Base-by-base conservation (phyloP, 2,888 invertebrate genomes). In the Adineta ricciae region DNA sequence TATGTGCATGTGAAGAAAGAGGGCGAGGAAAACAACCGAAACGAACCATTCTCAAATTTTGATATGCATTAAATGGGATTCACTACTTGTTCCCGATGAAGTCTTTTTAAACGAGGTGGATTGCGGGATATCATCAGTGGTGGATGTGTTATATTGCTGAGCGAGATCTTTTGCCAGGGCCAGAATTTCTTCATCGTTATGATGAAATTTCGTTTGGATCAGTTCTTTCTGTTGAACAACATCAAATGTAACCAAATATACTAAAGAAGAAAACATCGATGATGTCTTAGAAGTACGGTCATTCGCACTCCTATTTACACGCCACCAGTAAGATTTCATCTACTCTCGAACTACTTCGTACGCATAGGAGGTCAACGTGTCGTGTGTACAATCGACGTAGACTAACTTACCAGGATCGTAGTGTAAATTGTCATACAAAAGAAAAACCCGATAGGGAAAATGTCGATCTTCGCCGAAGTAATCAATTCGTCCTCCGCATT, bases 381-480 rank as follows among this genome's bases (percentile, higher is more conserved):
- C n/a, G n/a, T n/a, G n/a, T n/a, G n/a, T n/a, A n/a, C n/a, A n/a
- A n/a, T n/a, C n/a, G n/a, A n/a, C n/a, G n/a, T n/a, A n/a, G n/a
- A n/a, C n/a, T n/a, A 50, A 50, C 50, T 50, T 95, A 21, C 97
- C 91, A 0, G 97, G 96, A 91, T 97, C 97, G 89, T 97, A 97
- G 91, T 97, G 97, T 84, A 97, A 95, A 32, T 97, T 97, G 91
- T 97, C 96, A 90, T 96, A 97, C 84, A 97, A 92, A 9, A 97
- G 91, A 89, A 96, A 94, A 7, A 96, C 95, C 88, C 96, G 91
- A 86, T 94, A 93, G 2, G 93, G 92, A 89, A 95, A 96, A 88
- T 94, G 93, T 89, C 94, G 93, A 90, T 96, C 96, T 91, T 97
- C 97, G 0, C 97, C 97, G 91, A 97, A 92, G 88, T 95, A 93